Evolutionary conservation across 2,888 invertebrate species (phyloP).

Genomic region (Drosophila lacicola): DNA sequence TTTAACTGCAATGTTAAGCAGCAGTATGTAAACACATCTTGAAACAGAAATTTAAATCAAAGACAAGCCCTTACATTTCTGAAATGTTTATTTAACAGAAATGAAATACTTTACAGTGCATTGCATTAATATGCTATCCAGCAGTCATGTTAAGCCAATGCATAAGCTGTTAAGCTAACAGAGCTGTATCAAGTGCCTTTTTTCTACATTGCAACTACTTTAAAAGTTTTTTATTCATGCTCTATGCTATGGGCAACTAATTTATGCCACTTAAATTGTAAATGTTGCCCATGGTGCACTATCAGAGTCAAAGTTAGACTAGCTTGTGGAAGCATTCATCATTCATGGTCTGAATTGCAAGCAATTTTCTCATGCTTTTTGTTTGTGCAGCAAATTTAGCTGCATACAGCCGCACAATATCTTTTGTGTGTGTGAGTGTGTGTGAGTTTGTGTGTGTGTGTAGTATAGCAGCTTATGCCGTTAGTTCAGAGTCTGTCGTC

Average conservation of each 20-base stretch:
- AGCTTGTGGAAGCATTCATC: conserved; percentile 65
- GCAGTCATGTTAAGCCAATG: neutral
- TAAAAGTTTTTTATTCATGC: neutral
- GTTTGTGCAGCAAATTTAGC: conserved; percentile 55
- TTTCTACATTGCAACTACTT: neutral
- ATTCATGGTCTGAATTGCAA: conserved; percentile 58
- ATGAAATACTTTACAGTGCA: neutral
- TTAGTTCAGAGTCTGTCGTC: conserved; percentile 35
- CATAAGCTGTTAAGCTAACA: conserved; percentile 6
- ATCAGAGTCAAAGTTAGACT: conserved; percentile 44
- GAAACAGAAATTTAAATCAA: too few relatives aligned
- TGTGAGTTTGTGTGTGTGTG: conserved; percentile 14
- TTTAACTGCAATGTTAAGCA: neutral
- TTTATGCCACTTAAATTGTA: conserved; percentile 10
- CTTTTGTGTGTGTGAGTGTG: conserved; percentile 4
- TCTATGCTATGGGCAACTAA: neutral
- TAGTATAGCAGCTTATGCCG: conserved; percentile 44
- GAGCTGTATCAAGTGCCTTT: neutral
- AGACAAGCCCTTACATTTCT: neutral
- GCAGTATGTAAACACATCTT: too few relatives aligned
- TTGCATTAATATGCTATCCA: neutral
- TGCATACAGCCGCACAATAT: conserved; percentile 13
- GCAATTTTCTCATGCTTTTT: conserved; percentile 43
- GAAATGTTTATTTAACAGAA: conserved; percentile 1
- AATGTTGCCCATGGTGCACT: conserved; percentile 19